phyloP scores from a whole-genome alignment of 1,140 invertebrate species.

The Agrypnia vestita region DNA sequence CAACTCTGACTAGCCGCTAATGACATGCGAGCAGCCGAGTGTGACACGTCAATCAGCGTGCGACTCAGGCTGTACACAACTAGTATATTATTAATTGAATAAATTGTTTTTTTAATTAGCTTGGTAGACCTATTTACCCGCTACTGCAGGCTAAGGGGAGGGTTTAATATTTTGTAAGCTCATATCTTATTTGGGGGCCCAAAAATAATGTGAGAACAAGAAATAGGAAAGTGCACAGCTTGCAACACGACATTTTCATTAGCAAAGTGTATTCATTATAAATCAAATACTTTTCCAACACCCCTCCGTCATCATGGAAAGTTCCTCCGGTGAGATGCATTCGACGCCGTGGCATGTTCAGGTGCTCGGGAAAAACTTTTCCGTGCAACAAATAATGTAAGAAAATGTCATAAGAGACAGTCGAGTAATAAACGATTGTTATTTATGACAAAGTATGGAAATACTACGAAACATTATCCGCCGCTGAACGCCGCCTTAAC shows the following conservation, averaged over 20 bases:
- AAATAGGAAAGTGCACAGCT: neutral
- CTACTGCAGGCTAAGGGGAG: too few relatives aligned
- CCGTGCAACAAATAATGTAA: constrained; percentile 27
- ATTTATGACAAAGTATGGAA: constrained; percentile 31
- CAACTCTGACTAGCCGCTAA: too few relatives aligned
- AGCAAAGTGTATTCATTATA: constrained; percentile 34
- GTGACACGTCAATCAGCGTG: too few relatives aligned
- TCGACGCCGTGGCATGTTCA: constrained; percentile 32
- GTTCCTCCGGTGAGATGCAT: constrained; percentile 29
- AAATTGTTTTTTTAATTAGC: too few relatives aligned
- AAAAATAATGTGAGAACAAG: too few relatives aligned
- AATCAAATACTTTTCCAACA: constrained; percentile 37
- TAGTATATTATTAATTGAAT: too few relatives aligned
- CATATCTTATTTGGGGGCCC: too few relatives aligned
- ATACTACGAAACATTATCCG: constrained; percentile 14
- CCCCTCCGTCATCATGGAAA: constrained; percentile 13
- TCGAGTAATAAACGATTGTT: constrained; percentile 46
- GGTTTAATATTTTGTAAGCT: too few relatives aligned
- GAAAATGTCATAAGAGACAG: constrained; percentile 18
- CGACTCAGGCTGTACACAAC: too few relatives aligned
- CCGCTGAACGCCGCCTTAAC: neutral
- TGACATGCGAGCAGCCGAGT: too few relatives aligned
- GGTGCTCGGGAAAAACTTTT: constrained; percentile 24
- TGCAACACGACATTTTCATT: constrained; percentile 35
- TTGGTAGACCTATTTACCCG: too few relatives aligned